A percentile compares a stretch with the other conserved stretches of the same genome.
Evolutionary conservation across 2,888 invertebrate genomes (phyloP).

Genomic region (Slavum lentiscoides): DNA sequence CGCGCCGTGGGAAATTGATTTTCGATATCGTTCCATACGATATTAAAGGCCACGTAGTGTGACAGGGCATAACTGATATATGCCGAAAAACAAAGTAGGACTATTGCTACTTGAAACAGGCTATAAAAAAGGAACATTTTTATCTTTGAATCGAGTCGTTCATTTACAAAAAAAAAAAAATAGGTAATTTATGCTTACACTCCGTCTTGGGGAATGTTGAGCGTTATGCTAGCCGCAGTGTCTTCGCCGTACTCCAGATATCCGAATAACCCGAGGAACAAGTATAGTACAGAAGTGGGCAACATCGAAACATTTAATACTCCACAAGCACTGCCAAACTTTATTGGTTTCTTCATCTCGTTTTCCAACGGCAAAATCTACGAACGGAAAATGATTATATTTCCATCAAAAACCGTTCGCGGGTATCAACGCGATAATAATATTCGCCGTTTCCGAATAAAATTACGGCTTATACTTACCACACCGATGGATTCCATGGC

Average conservation of each 20-base stretch:
- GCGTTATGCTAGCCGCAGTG: slow-evolving; percentile 80
- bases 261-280: slow-evolving; percentile 87
- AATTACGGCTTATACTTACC: slow-evolving; percentile 63
- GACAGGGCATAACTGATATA: slow-evolving; percentile 91
- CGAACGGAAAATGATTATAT: neutral
- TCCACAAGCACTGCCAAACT: slow-evolving; percentile 79
- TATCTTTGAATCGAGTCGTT: no score
- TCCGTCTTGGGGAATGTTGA: slow-evolving; percentile 75
- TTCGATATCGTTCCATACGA: slow-evolving; percentile 80
- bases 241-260: slow-evolving; percentile 80
- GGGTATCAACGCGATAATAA: no score
- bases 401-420: neutral
- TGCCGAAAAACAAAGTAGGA: slow-evolving; percentile 77
- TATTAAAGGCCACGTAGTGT: slow-evolving; percentile 93
- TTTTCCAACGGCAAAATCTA: slow-evolving; percentile 91
- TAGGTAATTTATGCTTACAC: slow-evolving; percentile 63
- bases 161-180: no score
- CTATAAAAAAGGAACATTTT: slow-evolving; percentile 60
- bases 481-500: slow-evolving; percentile 93
- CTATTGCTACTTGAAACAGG: slow-evolving; percentile 72
- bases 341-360: slow-evolving; percentile 85
- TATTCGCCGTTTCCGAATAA: no score
- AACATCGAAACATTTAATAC: slow-evolving; percentile 85
- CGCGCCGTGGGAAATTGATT: slow-evolving; percentile 60
- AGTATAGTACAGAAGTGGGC: slow-evolving; percentile 79